Evolutionary conservation across 2,888 invertebrate species (phyloP), one percentile per base, ranked within the genome.

Genomic region (Aelia acuminata): DNA sequence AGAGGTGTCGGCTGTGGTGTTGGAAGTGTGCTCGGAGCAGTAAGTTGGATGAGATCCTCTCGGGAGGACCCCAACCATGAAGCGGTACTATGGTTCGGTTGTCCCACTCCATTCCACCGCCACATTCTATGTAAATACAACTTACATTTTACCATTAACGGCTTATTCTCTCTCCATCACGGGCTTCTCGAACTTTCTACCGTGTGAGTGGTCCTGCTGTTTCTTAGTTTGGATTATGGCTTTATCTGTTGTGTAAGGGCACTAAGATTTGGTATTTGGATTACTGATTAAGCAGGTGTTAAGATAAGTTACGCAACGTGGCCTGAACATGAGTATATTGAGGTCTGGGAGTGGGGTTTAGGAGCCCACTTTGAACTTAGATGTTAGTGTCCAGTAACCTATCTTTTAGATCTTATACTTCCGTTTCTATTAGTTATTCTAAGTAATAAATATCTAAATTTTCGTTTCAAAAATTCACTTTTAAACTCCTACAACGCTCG

Each of bases 121-220:
- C 80, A 47, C 80, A 80, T 80, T 80, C 80, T 80, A 80, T 80
- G 80, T 80, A 80, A 80, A 80, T 80, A n/a, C n/a, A 39, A n/a
- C 43, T 22, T 80, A 80, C 13, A 43, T 47, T 43, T 43, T 80
- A 80, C 80, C 80, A 80, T 80, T 80, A 80, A 80, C 43, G 80
- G 80, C 80, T 43, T 80, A 80, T 80, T 80, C 80, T 80, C 80
- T 80, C 80, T 80, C 80, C 43, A 13, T 43, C 43, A 35, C 10
- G 53, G 10, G n/a, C 43, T 80, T 80, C n/a, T 80, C 11, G 18
- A n/a, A 80, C 80, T 80, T 80, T 80, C 80, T 43, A 80, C 8
- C 18, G 35, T 18, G 31, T 70, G 63, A 35, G 3, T 31, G 31
- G 13, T 11, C 15, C 26, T n/a, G 57, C n/a, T 57, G 22, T 50